Base-by-base conservation (phyloP, 1,140 invertebrate species). In the Leguminivora glycinivorella region DNA sequence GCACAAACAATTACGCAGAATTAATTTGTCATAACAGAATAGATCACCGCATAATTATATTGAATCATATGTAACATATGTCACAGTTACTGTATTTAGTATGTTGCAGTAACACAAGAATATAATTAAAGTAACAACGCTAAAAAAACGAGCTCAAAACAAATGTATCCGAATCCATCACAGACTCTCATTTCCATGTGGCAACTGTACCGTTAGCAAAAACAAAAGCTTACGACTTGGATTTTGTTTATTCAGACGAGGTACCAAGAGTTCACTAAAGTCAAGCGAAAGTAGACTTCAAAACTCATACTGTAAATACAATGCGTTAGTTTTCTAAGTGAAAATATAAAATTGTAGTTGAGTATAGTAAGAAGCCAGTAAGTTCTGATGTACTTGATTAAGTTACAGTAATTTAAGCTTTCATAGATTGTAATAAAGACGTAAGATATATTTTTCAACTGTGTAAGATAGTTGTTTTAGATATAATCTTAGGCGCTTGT, bases 191-290 rank as follows among this genome's bases (percentile, higher is more conserved):
- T 63, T 63, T 70, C 31, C 52, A 69, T 74, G 70, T 71, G 66
- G 67, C 68, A 74, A 71, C 70, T 67, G 73, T 74, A 71, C 72
- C 70, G 67, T 74, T 73, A 70, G 60, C 72, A 70, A 31, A 69
- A 66, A 68, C 47, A 73, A 70, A 73, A 69, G 58, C 58, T 63
- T 63, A 63, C 58, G 58, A 63, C 10, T 52, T 68, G 67, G n/a
- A 68, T 68, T 68, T 68, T 68, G 58, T 63, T 63, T 63, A 63
- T 63, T 31, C 58, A 29, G 26, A 34, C 0, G 12, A 63, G 6
- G 9, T 25, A 43, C 22, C 17, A 12, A 17, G 12, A 10, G 14
- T 10, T 12, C 2, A 26, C 17, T 9, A 68, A 24, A 68, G 19
- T 25, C 34, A 17, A 68, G 25, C 58, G 19, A 63, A 63, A 63